These are phyloP conservation scores for Holothuria scabra DNA, from an alignment of 53 echinoderm and acorn worm species.

Conservation along the genomic window DNA sequence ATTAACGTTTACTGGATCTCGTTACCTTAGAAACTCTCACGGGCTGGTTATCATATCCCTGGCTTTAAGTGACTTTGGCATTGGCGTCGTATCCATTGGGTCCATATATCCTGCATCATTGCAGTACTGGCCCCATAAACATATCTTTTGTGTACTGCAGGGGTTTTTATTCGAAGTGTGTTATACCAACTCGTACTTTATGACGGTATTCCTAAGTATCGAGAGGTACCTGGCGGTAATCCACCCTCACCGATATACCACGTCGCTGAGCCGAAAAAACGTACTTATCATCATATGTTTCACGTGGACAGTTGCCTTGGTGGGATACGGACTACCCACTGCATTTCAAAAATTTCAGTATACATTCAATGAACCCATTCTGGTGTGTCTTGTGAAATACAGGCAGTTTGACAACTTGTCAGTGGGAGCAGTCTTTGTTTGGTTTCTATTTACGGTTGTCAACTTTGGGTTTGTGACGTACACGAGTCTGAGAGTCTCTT, in stretches of 20 bases:
- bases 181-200: slow-evolving; percentile 36
- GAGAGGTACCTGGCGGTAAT: slow-evolving; percentile 43
- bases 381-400: slow-evolving; percentile 15
- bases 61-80: slow-evolving; percentile 23
- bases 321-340: slow-evolving; percentile 7
- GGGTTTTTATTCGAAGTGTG: slow-evolving; percentile 36
- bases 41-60: slow-evolving; percentile 33
- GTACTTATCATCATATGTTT: neutral
- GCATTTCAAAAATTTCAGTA: neutral
- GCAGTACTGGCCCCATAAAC: neutral
- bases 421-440: slow-evolving; percentile 10
- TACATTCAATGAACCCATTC: neutral
- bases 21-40: slow-evolving; percentile 41
- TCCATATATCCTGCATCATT: slow-evolving; percentile 35
- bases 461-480: slow-evolving; percentile 37
- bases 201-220: slow-evolving; percentile 30
- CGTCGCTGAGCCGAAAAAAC: neutral
- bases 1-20: slow-evolving; percentile 6
- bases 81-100: slow-evolving; percentile 11
- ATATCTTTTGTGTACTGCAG: neutral
- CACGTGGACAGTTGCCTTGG: slow-evolving; percentile 6
- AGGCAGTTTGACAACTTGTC: slow-evolving; percentile 32
- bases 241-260: slow-evolving; percentile 20
- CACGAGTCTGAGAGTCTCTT: slow-evolving; percentile 9
- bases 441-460: slow-evolving; percentile 15